Evolutionary conservation across 2,797 vertebrate genomes (phyloP).

Genomic region (Lepilemur ruficaudatus): DNA sequence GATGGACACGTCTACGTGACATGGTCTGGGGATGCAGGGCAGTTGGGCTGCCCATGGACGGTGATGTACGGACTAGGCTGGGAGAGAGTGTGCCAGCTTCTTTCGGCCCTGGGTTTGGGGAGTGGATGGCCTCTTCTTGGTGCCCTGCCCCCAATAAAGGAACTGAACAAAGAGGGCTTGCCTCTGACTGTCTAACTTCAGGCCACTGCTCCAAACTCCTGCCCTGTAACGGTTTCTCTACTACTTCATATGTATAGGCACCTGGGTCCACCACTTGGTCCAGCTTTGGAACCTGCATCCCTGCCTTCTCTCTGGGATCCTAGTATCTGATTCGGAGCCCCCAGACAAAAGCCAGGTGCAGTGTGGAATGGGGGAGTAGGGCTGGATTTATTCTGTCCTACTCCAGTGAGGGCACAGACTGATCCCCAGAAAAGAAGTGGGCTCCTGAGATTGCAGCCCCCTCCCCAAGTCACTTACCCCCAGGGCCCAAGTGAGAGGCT

Average conservation of each 20-base stretch:
- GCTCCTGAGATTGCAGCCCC: neutral
- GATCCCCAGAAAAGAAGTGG: neutral
- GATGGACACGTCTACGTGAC: conserved; percentile 82
- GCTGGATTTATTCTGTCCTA: neutral
- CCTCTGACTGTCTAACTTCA: neutral
- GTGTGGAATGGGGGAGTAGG: neutral
- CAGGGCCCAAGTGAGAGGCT: neutral
- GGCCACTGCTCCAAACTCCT: neutral
- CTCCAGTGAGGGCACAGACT: neutral
- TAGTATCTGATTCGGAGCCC: neutral
- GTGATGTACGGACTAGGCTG: neutral
- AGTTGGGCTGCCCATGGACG: neutral
- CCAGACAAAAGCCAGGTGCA: neutral
- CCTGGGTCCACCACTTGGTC: neutral
- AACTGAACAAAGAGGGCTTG: conserved; percentile 1
- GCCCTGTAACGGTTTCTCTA: neutral
- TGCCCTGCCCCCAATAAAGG: conserved; percentile 65
- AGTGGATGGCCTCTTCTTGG: neutral
- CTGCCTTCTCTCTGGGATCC: neutral
- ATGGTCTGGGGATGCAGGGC: neutral
- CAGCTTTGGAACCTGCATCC: neutral
- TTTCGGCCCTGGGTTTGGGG: neutral
- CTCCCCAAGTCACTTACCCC: neutral
- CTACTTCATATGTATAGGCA: neutral
- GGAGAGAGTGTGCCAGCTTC: neutral